These are phyloP conservation scores for Saguinus midas DNA, from an alignment of 2,113 vertebrate species.

Conservation along the genomic window DNA sequence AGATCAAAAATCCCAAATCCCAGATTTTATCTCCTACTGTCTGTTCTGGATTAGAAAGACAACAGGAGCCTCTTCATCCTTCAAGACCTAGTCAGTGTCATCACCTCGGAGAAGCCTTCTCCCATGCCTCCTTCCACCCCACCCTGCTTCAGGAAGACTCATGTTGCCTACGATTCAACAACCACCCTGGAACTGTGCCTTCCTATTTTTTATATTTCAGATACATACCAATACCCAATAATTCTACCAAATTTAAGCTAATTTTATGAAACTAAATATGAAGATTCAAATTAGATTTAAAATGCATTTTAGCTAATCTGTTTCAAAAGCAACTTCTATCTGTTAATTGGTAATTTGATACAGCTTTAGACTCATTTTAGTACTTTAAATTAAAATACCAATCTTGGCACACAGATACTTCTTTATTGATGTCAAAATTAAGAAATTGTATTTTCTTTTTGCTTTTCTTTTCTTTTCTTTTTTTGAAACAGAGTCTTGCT, in stretches of 20 bases:
- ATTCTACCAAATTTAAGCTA: not conserved
- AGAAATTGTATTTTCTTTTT: not conserved
- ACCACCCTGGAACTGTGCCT: not conserved
- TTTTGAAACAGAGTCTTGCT: no score
- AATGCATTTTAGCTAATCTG: not conserved
- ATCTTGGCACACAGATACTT: not conserved
- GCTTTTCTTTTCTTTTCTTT: no score
- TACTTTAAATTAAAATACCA: conserved; percentile 2
- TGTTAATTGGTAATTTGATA: not conserved
- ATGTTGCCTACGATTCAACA: not conserved
- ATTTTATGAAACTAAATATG: not conserved
- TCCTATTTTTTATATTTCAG: not conserved
- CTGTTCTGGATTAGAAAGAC: not conserved
- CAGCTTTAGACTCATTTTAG: not conserved
- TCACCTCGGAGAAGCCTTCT: not conserved
- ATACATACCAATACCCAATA: not conserved
- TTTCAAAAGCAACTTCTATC: not conserved
- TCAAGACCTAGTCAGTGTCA: not conserved
- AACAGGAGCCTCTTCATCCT: not conserved
- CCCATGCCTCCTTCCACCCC: no score
- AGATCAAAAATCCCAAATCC: not conserved
- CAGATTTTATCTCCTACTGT: not conserved
- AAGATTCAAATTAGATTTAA: conserved; percentile 17
- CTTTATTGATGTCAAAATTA: not conserved
- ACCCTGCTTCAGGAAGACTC: not conserved